Base-by-base conservation (phyloP, 2,888 invertebrate species). In the Tigriopus californicus region DNA sequence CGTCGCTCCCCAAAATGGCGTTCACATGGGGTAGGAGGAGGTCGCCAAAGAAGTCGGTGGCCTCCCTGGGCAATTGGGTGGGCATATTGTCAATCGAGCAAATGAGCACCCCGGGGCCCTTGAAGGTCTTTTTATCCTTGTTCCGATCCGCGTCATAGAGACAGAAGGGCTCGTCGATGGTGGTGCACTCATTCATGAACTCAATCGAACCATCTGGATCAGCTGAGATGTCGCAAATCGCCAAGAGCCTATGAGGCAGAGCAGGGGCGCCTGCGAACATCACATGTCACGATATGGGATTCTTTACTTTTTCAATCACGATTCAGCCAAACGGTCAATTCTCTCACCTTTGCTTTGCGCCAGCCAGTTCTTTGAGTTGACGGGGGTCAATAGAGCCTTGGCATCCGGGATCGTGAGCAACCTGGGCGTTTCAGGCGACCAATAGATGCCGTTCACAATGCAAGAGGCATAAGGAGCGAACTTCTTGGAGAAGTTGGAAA, bases 61-160 rank as follows among this genome's bases (percentile, higher is more conserved):
- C 83, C 70, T 99, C 98, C 49, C 88, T 77, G 0, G 98, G 98
- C 62, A 99, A 75, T 71, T 99, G 98, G 0, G 98, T 98, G 1
- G 98, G 98, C 98, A 99, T 98, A 73, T 99, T 99, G 73, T 99
- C 98, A 65, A 99, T 98, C 15, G 95, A 95, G 70, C 98, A 99
- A n/a, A 99, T 95, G 57, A 99, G 73, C 1, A 98, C 94, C 20
- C 98, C 98, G 0, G 91, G 86, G 0, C 95, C 95, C 71, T 60
- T 53, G 24, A 62, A 82, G 79, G 84, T 88, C 68, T 94, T 94
- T 0, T 87, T 89, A 66, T 92, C 92, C 71, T 91, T 92, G 70
- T 99, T 95, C 62, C 92, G 80, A 70, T 98, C 94, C 6, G 98
- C 97, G 69, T 99, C 97, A 69, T 99, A 99, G n/a, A 98, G 78